Base-by-base conservation (phyloP, 2,888 invertebrate species). In the Linyphia triangularis region DNA sequence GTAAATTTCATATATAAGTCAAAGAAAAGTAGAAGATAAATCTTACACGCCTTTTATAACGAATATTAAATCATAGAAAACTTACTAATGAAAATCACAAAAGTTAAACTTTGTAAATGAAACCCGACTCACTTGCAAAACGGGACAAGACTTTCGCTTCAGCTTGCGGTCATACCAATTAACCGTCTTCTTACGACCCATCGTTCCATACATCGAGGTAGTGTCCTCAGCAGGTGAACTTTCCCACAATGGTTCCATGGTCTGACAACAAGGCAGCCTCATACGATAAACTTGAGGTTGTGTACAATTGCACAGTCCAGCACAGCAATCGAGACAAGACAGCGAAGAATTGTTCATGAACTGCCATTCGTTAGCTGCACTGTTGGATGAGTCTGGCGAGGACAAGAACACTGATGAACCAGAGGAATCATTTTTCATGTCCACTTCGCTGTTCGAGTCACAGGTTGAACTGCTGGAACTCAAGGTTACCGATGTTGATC, bases 91-190 rank as follows among this genome's bases (percentile, higher is more conserved):
- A 5, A 40, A 5, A 40, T 40, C 5, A n/a, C 19, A 19, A 28
- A 51, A 40, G 5, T 26, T n/a, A 19, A 19, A 2, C 10, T 40
- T 24, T 70, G 24, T n/a, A 51, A n/a, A 73, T 13, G 57, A 6
- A 57, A 37, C 4, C 2, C 10, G 2, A 72, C 90, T 90, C 63
- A 90, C 95, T 94, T 96, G 95, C 90, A 96, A 94, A 90, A 96
- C 95, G 69, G 96, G 96, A 92, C 97, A 97, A 91, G 96, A 96
- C 91, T 96, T 95, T 91, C 95, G 95, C 90, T 96, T 95, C 90
- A 93, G 93, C 90, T 96, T 95, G 91, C 95, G 95, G 59, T 97
- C 97, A 40, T 90, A 90, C 90, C 90, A 90, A 79, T 90, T 90
- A 24, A 89, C 88, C 13, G 78, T 79, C 22, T 79, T 89, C 26